phyloP scores from a whole-genome alignment of 30 jellyfish, hydroid and myxozoan species.

The Aurelia coerulea region DNA sequence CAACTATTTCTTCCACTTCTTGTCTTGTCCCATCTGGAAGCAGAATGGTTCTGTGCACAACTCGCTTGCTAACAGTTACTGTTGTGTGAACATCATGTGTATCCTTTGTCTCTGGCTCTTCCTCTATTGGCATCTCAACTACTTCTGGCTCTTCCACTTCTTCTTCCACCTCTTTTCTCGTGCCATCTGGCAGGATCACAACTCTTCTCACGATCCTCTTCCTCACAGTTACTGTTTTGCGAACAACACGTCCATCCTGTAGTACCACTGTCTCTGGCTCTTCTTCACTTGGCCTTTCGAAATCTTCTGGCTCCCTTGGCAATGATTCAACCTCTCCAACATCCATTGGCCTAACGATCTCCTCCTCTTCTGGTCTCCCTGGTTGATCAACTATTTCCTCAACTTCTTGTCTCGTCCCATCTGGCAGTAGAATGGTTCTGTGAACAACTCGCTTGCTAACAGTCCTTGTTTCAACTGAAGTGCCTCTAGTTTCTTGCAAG shows the following conservation, averaged over 20 bases:
- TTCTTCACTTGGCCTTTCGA: conserved; percentile 12
- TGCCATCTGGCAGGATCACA: conserved; percentile 79
- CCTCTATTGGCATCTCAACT: neutral
- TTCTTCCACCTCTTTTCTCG: conserved; percentile 73
- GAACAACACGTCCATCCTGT: conserved; percentile 39
- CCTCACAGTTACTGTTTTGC: conserved; percentile 52
- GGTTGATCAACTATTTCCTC: conserved; percentile 78
- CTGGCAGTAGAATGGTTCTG: conserved; percentile 65
- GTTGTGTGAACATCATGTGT: conserved; percentile 25
- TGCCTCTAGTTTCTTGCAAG: no score
- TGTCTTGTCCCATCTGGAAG: conserved; percentile 60
- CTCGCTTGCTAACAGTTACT: conserved; percentile 29
- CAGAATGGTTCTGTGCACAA: conserved; percentile 34
- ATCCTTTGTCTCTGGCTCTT: conserved; percentile 32
- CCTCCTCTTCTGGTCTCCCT: conserved; percentile 23
- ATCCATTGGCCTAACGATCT: conserved; percentile 2
- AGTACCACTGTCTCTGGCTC: conserved; percentile 6
- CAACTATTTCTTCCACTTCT: conserved; percentile 49
- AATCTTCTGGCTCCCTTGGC: neutral
- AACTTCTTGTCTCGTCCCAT: conserved; percentile 78
- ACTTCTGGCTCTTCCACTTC: conserved; percentile 30
- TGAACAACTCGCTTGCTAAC: conserved; percentile 38
- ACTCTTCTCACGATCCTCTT: conserved; percentile 64
- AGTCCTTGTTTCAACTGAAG: conserved; percentile 3
- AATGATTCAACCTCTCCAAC: neutral